A percentile compares a stretch with the other conserved stretches of the same genome.
phyloP scores from a whole-genome alignment of 2,113 vertebrate species.

The Elephantulus edwardii region DNA sequence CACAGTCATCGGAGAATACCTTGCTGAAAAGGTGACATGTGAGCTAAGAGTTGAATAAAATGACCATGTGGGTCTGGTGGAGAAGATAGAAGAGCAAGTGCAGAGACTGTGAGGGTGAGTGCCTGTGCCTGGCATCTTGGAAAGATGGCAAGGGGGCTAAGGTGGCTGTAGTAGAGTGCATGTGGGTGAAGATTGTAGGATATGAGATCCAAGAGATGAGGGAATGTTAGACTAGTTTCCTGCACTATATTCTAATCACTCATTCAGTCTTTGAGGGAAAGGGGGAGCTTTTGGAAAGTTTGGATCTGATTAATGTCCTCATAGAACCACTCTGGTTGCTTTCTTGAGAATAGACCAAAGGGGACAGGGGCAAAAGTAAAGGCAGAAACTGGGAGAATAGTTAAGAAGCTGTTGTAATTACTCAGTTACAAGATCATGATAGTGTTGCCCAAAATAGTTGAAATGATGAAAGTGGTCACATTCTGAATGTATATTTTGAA shows the following conservation, averaged over 20 bases:
- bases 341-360: background rate
- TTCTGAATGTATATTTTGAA: slow-evolving; percentile 24
- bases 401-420: background rate
- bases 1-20: background rate
- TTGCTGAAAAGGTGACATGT: background rate
- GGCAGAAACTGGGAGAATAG: background rate
- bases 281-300: background rate
- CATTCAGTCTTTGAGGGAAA: slow-evolving; percentile 23
- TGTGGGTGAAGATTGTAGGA: background rate
- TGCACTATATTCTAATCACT: background rate
- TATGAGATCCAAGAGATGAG: background rate
- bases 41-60: slow-evolving; percentile 34
- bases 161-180: background rate
- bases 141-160: background rate
- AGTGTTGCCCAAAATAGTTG: background rate
- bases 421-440: background rate
- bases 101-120: background rate
- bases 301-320: slow-evolving; percentile 46
- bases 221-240: background rate
- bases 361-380: background rate
- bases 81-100: background rate
- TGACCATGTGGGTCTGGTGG: background rate
- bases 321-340: slow-evolving; percentile 7
- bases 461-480: background rate
- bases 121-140: background rate